Percentiles rank a stretch among this genome's conserved stretches.
phyloP scores from a whole-genome alignment of 2,888 invertebrate genomes.

The Eristalis pertinax region DNA sequence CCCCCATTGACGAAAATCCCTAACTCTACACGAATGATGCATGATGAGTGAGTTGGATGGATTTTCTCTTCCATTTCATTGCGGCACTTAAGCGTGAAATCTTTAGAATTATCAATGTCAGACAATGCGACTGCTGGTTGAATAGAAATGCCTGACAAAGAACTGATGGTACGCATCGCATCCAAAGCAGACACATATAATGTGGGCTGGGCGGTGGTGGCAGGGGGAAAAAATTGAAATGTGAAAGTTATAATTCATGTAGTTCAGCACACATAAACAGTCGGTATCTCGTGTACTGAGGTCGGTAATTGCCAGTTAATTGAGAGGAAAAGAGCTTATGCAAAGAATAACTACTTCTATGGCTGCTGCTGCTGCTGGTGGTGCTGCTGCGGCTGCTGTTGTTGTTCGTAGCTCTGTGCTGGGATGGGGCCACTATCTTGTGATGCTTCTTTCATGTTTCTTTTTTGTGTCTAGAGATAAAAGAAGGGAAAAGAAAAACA shows the following conservation, averaged over 20 bases:
- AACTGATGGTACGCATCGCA: conserved; percentile 1
- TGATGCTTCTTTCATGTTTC: neutral
- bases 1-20: neutral
- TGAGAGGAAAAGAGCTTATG: conserved; percentile 54
- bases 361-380: neutral
- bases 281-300: conserved; percentile 27
- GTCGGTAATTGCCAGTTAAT: conserved; percentile 51
- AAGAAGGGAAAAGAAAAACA: neutral
- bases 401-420: neutral
- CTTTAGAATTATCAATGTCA: conserved; percentile 52
- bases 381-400: neutral
- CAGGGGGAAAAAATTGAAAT: conserved; percentile 1
- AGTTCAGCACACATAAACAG: conserved; percentile 27
- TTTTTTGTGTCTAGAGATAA: neutral
- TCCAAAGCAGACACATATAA: neutral
- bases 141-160: conserved; percentile 50
- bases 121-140: conserved; percentile 35
- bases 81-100: conserved; percentile 45
- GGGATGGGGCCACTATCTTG: neutral
- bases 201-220: neutral
- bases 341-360: conserved; percentile 44
- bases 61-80: conserved; percentile 46
- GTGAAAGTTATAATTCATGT: conserved; percentile 59
- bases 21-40: neutral
- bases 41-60: neutral